Evolutionary conservation across 2,113 vertebrate genomes (phyloP), one percentile per base, ranked within the genome.

Genomic region (Motacilla tschutschensis): DNA sequence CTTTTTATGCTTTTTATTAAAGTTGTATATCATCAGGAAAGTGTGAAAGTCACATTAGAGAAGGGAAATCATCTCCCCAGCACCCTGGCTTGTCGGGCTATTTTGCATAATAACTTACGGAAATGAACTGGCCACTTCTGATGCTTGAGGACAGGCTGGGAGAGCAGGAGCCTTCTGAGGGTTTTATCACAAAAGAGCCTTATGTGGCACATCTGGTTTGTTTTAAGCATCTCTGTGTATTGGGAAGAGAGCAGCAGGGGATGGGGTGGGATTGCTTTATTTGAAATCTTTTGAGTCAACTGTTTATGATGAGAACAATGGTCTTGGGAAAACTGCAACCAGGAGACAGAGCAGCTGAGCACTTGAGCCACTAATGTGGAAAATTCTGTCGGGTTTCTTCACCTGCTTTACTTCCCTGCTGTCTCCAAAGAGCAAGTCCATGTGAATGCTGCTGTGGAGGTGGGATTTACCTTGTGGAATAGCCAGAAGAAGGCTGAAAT

Each of bases 1-100:
- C 87, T 91, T 95, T 94, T 94, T 70, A 85, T 66, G 58, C 89
- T 83, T 92, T 96, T 95, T 96, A 97, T 98, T 98, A 96, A 97
- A 97, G 95, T 84, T 69, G 46, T 93, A 95, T 96, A 96, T 97
- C 95, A 95, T 92, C 77, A 87, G 80, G 88, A 82, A 87, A 38
- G 83, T 90, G 91, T 94, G 93, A 92, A 94, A 76, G 72, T 77
- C 54, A 40, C 36, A 86, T 92, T 88, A 77, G 57, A 53, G 55
- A 67, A 66, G 70, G 74, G 65, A 86, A 91, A 86, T 74, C 40
- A 71, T 92, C 58, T 55, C 73, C 40, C 24, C 38, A 53, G 64
- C 65, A 64, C 85, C 62, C 58, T 43, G 44, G 63, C 44, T 71
- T 46, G 76, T 83, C 33, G 21, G 36, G 63, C 81, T 83, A 46